Base-by-base conservation (phyloP, 2,797 vertebrate genomes). In the Hoplostethus mediterraneus region DNA sequence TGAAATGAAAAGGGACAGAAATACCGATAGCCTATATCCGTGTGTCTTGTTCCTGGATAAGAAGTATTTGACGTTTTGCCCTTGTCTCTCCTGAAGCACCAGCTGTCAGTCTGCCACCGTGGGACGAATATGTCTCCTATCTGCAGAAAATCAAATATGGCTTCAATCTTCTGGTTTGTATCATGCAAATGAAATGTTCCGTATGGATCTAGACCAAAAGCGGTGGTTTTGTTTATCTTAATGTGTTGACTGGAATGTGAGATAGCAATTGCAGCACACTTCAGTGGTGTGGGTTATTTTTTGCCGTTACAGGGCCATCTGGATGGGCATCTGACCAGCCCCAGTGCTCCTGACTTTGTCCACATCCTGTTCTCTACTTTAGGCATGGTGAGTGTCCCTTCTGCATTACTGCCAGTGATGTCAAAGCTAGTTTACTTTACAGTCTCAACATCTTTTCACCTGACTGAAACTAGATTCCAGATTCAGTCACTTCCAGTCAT, bases 141-240 rank as follows among this genome's bases (percentile, higher is more conserved):
- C 92, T 96, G 40, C 90, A 95, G 87, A 96, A 95, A 88, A 47
- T 95, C 17, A 96, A 95, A 90, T 95, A 94, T 82, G 93, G 88
- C 73, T 93, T 96, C 69, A 95, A 95, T 85, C 88, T 95, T 53
- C 71, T 96, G 88, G 95, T 96, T 92, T 79, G 84, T 61, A 25
- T 42, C 10, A 11, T 42, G 12, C 14, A 44, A 44, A 4, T 44
- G 12, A 44, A 44, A 13, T 4, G 42, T 44, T 21, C 21, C 21
- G 21, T 21, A 21, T 21, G 21, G 21, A 21, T 21, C 21, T 21
- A 21, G 11, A 44, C 12, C 42, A 0, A 13, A 44, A 49, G 16
- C 7, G 10, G 14, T 58, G 25, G n/a, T 40, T 64, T 54, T 63
- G 25, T 45, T 13, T 11, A 45, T 42, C 56, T n/a, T 4, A 21